Conservation (phyloP, 2,888 invertebrate species). For the Caenorhabditis drosophilae region DNA sequence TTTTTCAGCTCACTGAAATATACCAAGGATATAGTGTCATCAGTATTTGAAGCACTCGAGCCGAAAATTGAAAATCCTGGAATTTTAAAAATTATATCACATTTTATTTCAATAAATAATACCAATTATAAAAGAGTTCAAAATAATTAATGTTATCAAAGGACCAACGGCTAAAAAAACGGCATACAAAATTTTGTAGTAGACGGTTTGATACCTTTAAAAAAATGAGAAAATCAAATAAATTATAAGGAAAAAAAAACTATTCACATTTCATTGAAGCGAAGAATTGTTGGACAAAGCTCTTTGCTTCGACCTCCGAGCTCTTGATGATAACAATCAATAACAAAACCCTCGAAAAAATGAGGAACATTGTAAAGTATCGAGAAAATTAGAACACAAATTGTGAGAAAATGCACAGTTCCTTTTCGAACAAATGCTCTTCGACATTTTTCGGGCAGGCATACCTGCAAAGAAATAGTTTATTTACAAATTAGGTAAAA, state of each 20-base stretch:
- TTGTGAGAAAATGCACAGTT: slow-evolving; percentile 36
- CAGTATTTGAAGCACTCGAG: slow-evolving; percentile 28
- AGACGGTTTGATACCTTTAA: slow-evolving; percentile 58
- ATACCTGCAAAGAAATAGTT: slow-evolving; percentile 49
- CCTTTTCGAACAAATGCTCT: slow-evolving; percentile 40
- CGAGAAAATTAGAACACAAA: slow-evolving; percentile 55
- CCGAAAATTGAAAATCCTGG: slow-evolving; percentile 46
- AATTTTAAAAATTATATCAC: too few species aligned
- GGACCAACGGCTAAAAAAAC: slow-evolving; percentile 67
- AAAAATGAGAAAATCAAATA: neutral
- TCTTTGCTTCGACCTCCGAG: slow-evolving; percentile 55
- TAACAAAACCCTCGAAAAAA: slow-evolving; percentile 63
- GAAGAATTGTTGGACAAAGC: slow-evolving; percentile 60
- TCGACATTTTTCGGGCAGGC: slow-evolving; percentile 52
- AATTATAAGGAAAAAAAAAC: neutral
- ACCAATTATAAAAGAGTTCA: slow-evolving; percentile 67
- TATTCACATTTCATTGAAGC: slow-evolving; percentile 58
- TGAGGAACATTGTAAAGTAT: slow-evolving; percentile 66
- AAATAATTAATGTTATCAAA: slow-evolving; percentile 55
- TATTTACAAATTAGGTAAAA: neutral
- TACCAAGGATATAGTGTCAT: slow-evolving; percentile 49
- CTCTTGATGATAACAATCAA: slow-evolving; percentile 63
- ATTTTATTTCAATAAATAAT: too few species aligned
- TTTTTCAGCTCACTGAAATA: neutral
- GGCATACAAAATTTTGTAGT: slow-evolving; percentile 67